phyloP scores from a whole-genome alignment of 1,140 invertebrate genomes.

The Nylanderia fulva region DNA sequence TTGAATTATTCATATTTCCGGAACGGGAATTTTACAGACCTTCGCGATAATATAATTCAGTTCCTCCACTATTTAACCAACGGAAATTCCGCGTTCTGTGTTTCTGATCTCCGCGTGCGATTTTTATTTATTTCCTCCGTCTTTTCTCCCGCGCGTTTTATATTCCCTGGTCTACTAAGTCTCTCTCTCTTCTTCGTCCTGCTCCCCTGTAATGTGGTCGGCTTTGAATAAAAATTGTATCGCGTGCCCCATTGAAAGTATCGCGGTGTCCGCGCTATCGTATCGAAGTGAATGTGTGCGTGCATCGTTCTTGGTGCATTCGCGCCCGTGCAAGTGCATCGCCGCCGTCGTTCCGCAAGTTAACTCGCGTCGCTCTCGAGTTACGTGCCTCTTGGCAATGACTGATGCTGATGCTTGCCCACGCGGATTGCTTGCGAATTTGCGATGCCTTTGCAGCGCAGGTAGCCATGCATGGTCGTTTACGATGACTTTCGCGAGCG shows the following conservation, averaged over 20 bases:
- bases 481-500: not conserved
- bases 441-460: constrained; percentile 13
- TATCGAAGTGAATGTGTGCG: constrained; percentile 42
- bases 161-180: not conserved
- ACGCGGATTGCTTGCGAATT: constrained; percentile 53
- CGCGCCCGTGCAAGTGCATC: constrained; percentile 40
- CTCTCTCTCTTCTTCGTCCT: not conserved
- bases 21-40: not conserved
- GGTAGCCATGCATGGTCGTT: not conserved
- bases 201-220: not conserved
- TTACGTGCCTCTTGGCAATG: constrained; percentile 61
- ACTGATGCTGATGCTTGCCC: constrained; percentile 65
- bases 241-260: constrained; percentile 6
- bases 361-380: constrained; percentile 42
- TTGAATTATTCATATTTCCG: constrained; percentile 32
- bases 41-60: not conserved
- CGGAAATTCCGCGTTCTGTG: not conserved
- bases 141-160: not conserved
- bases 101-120: not conserved
- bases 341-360: constrained; percentile 43
- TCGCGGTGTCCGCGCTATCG: constrained; percentile 25
- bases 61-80: not conserved
- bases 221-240: constrained; percentile 47
- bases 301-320: constrained; percentile 18
- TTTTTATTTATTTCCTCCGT: not conserved